These are phyloP conservation scores for Hirtodrosophila duncani DNA, from an alignment of 2,888 invertebrate genomes.

Conservation along the genomic window DNA sequence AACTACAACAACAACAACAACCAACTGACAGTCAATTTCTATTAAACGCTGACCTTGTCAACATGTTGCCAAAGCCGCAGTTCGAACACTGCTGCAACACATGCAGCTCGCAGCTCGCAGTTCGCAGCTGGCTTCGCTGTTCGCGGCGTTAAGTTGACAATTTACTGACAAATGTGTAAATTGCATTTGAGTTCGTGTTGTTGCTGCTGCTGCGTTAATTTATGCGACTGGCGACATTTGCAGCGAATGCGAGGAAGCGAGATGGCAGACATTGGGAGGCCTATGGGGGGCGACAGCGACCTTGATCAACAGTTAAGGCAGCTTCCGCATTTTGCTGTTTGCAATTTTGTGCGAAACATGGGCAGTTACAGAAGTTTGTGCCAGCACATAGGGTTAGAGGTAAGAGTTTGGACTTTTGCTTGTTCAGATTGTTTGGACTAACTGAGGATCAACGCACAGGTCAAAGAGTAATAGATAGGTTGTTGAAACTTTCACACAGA, in stretches of 20 bases:
- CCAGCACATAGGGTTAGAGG: too few species aligned
- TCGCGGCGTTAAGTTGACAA: constrained; percentile 71
- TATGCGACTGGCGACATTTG: constrained; percentile 66
- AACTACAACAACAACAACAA: too few species aligned
- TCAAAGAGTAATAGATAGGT: too few species aligned
- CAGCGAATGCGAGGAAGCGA: constrained; percentile 42
- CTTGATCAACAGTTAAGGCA: constrained; percentile 43
- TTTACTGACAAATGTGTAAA: constrained; percentile 75
- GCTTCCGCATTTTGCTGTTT: constrained; percentile 56
- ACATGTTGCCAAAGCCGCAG: constrained; percentile 63
- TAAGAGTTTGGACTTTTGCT: too few species aligned
- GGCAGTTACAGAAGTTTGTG: constrained; percentile 4
- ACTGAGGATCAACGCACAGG: too few species aligned
- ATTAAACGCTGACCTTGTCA: constrained; percentile 72
- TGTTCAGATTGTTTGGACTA: too few species aligned
- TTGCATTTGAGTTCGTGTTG: constrained; percentile 57
- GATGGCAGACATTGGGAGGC: background rate
- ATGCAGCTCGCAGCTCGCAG: constrained; percentile 48
- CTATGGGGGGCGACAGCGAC: constrained; percentile 23
- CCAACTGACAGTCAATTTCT: constrained; percentile 63
- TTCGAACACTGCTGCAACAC: constrained; percentile 11
- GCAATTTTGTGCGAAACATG: constrained; percentile 21
- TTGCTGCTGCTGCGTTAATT: constrained; percentile 49
- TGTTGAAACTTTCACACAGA: too few species aligned
- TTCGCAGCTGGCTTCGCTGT: constrained; percentile 17